Evolutionary conservation across 1,140 invertebrate genomes (phyloP).

Genomic region (Trinorchestia longiramus): DNA sequence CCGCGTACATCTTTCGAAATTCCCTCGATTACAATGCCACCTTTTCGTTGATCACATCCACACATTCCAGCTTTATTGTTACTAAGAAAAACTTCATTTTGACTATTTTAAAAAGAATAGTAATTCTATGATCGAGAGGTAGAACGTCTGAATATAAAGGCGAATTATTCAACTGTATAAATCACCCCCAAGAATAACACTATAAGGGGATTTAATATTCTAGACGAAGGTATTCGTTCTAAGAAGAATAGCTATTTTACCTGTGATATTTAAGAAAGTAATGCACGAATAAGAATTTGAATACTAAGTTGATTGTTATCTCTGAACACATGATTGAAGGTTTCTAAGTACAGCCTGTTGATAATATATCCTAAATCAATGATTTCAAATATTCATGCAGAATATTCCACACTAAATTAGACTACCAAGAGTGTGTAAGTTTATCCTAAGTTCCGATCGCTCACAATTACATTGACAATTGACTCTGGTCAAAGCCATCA

Average conservation of each 20-base stretch:
- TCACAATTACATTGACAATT: neutral
- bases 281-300: neutral
- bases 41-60: neutral
- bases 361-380: neutral
- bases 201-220: neutral
- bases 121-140: neutral
- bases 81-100: neutral
- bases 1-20: constrained; percentile 15
- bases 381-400: neutral
- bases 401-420: neutral
- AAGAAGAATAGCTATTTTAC: neutral
- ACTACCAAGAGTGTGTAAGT: neutral
- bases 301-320: neutral
- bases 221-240: neutral
- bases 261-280: neutral
- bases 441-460: neutral
- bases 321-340: neutral
- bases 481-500: neutral
- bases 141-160: neutral
- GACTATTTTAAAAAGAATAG: neutral
- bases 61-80: neutral
- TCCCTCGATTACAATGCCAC: neutral
- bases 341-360: neutral
- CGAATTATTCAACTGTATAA: neutral
- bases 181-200: neutral